A percentile compares a stretch with the other conserved stretches of the same genome.
These are phyloP conservation scores for Pseudois nayaur DNA, from an alignment of 2,113 vertebrate species.

Conservation along the genomic window DNA sequence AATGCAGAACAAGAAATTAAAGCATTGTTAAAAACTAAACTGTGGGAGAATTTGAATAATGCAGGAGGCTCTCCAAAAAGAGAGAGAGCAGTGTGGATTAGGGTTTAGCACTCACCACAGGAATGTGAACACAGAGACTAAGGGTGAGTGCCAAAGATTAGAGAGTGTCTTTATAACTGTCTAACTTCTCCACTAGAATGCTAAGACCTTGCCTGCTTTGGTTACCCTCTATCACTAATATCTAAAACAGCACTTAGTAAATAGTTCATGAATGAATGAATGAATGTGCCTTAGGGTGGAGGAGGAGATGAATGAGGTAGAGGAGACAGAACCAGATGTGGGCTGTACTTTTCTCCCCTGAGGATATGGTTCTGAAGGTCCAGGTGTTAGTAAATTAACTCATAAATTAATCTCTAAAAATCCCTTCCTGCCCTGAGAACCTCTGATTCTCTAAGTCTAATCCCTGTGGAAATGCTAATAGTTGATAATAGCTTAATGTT, in stretches of 20 bases:
- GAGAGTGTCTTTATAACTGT: background rate
- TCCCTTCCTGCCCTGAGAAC: background rate
- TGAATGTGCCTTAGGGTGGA: background rate
- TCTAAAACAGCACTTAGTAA: background rate
- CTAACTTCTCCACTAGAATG: background rate
- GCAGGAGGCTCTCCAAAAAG: background rate
- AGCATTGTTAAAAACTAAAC: background rate
- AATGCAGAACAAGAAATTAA: background rate
- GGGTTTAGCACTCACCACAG: background rate
- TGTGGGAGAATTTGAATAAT: background rate
- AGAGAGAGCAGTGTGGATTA: background rate
- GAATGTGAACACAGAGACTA: background rate
- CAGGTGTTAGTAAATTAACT: constrained; percentile 4
- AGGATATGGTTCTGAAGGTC: background rate
- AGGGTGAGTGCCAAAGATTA: background rate
- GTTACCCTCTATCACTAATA: background rate
- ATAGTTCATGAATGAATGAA: background rate
- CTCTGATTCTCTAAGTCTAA: constrained; percentile 15
- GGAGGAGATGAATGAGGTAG: background rate
- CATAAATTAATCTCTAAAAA: constrained; percentile 1
- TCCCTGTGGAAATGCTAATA: constrained; percentile 6
- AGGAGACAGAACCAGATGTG: background rate
- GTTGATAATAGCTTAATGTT: constrained; percentile 39
- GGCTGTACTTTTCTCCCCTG: background rate
- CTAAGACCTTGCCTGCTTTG: background rate